Conservation (phyloP, 2,113 vertebrate genomes). For the Agelaius phoeniceus region DNA sequence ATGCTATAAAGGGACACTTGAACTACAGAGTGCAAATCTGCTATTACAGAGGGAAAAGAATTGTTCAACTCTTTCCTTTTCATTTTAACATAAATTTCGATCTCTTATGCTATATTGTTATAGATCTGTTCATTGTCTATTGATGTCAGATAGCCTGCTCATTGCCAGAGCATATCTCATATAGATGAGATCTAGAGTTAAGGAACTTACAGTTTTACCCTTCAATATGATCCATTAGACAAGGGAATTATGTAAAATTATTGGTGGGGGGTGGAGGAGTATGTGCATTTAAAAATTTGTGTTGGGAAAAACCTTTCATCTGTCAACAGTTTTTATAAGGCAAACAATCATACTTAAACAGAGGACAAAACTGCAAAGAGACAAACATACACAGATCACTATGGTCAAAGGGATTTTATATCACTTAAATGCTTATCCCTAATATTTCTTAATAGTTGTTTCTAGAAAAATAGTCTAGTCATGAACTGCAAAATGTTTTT, state of each 20-base stretch:
- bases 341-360: not conserved
- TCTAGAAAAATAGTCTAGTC: not conserved
- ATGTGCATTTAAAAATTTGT: not conserved
- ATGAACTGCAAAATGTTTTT: not conserved
- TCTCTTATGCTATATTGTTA: not conserved
- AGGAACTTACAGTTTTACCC: not conserved
- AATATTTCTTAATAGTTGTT: not conserved
- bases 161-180: not conserved
- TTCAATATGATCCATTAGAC: not conserved
- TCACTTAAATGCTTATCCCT: not conserved
- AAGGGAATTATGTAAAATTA: not conserved
- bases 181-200: not conserved
- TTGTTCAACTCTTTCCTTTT: not conserved
- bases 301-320: fast-evolving
- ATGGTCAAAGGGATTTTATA: not conserved
- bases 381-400: not conserved
- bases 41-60: not conserved
- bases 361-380: not conserved
- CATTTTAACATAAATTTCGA: not conserved
- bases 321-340: not conserved
- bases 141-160: not conserved
- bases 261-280: not conserved
- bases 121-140: not conserved
- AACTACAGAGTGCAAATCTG: not conserved
- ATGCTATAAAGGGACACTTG: not conserved